These are phyloP conservation scores for Ormyrus nitidulus DNA, from an alignment of 2,888 invertebrate genomes.

Conservation along the genomic window DNA sequence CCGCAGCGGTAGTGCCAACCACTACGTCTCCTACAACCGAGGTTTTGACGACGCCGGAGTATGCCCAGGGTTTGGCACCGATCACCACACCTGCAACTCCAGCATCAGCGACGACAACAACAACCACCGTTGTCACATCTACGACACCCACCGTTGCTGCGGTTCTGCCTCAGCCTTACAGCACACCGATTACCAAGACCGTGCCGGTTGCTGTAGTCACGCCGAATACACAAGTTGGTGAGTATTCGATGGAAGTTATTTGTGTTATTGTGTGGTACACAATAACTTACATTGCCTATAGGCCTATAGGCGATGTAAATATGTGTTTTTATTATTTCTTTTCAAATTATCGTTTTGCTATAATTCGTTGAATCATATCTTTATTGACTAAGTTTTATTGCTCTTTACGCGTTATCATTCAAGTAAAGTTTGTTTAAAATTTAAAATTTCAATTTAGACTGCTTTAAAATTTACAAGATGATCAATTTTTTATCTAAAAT, in stretches of 20 bases:
- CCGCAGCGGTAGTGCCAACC: constrained; percentile 68
- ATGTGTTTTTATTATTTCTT: constrained; percentile 13
- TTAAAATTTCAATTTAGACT: no score
- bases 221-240: constrained; percentile 64
- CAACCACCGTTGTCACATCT: constrained; percentile 53
- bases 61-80: constrained; percentile 82
- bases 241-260: constrained; percentile 44
- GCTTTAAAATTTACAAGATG: no score
- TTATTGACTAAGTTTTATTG: neutral
- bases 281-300: no score
- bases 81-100: constrained; percentile 57
- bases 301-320: no score
- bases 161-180: constrained; percentile 64
- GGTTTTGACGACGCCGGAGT: constrained; percentile 83
- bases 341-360: neutral
- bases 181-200: constrained; percentile 67
- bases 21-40: constrained; percentile 69
- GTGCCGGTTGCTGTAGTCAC: constrained; percentile 63
- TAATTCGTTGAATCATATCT: neutral
- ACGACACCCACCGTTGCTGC: constrained; percentile 59
- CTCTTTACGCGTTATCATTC: no score
- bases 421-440: no score
- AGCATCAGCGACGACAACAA: constrained; percentile 64
- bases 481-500: no score
- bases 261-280: no score